phyloP scores from a whole-genome alignment of 2,113 vertebrate genomes.

The Craseonycteris thonglongyai region DNA sequence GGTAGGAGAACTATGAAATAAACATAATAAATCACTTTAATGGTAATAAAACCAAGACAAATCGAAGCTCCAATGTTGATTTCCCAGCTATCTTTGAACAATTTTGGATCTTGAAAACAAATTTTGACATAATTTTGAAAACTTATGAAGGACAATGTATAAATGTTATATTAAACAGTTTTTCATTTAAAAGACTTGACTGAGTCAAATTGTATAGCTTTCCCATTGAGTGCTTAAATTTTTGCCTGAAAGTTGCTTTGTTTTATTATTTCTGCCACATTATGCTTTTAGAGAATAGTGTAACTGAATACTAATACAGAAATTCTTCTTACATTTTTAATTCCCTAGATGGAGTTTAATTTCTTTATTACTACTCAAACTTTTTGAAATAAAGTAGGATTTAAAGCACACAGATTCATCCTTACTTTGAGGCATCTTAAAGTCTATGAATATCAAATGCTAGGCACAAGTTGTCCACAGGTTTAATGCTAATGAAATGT shows the following conservation, averaged over 20 bases:
- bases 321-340: slow-evolving; percentile 51
- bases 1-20: slow-evolving; percentile 51
- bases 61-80: slow-evolving; percentile 19
- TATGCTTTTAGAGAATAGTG: slow-evolving; percentile 38
- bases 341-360: slow-evolving; percentile 52
- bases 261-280: slow-evolving; percentile 58
- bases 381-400: slow-evolving; percentile 56
- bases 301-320: slow-evolving; percentile 61
- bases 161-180: slow-evolving; percentile 44
- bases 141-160: neutral
- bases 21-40: slow-evolving; percentile 58
- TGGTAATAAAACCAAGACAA: slow-evolving; percentile 60
- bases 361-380: slow-evolving; percentile 45
- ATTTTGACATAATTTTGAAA: slow-evolving; percentile 33
- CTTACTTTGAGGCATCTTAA: slow-evolving; percentile 70
- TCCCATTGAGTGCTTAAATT: neutral
- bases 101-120: slow-evolving; percentile 57
- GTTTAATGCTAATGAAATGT: slow-evolving; percentile 75
- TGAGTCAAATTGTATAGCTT: slow-evolving; percentile 20
- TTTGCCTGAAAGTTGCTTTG: slow-evolving; percentile 39
- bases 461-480: slow-evolving; percentile 16
- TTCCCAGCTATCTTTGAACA: slow-evolving; percentile 53
- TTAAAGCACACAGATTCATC: slow-evolving; percentile 69
- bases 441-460: slow-evolving; percentile 62
- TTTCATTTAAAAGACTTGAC: slow-evolving; percentile 36